A percentile compares a stretch with the other conserved stretches of the same genome.
These are phyloP conservation scores for Cotesia congregata DNA, from an alignment of 2,888 invertebrate genomes.

Conservation along the genomic window DNA sequence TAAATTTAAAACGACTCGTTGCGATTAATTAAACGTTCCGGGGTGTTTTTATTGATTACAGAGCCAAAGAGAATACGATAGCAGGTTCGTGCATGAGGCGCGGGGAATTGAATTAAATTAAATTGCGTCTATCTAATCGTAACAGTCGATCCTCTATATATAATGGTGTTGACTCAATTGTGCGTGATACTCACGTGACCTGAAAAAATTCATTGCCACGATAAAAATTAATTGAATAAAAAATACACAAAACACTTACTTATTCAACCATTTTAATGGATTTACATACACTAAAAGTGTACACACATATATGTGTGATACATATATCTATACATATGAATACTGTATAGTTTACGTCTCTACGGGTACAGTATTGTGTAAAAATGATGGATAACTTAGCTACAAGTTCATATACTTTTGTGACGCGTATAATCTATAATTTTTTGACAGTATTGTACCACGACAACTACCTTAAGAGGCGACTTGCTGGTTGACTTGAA, in stretches of 20 bases:
- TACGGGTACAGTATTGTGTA: too few relatives aligned
- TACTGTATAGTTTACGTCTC: too few relatives aligned
- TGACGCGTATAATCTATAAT: too few relatives aligned
- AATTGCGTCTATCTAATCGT: constrained; percentile 40
- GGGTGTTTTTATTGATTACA: constrained; percentile 36
- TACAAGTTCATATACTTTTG: too few relatives aligned
- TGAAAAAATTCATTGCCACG: constrained; percentile 27
- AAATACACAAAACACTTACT: neutral
- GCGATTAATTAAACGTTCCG: constrained; percentile 35
- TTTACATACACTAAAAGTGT: constrained; percentile 1
- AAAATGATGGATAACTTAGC: too few relatives aligned
- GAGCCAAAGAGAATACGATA: constrained; percentile 16
- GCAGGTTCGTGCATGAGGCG: constrained; percentile 31
- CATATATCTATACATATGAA: neutral
- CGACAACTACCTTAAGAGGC: too few relatives aligned
- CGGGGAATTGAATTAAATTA: constrained; percentile 37
- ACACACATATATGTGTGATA: neutral
- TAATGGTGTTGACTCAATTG: constrained; percentile 9
- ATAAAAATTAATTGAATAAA: constrained; percentile 20
- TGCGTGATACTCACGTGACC: constrained; percentile 19
- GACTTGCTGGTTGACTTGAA: too few relatives aligned
- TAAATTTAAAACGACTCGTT: constrained; percentile 36
- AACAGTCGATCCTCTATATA: constrained; percentile 22
- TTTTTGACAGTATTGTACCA: too few relatives aligned
- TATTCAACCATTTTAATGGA: constrained; percentile 1